Percentiles rank a stretch among this genome's conserved stretches.
phyloP scores from a whole-genome alignment of 1,140 invertebrate species.

The Berghia stephanieae region DNA sequence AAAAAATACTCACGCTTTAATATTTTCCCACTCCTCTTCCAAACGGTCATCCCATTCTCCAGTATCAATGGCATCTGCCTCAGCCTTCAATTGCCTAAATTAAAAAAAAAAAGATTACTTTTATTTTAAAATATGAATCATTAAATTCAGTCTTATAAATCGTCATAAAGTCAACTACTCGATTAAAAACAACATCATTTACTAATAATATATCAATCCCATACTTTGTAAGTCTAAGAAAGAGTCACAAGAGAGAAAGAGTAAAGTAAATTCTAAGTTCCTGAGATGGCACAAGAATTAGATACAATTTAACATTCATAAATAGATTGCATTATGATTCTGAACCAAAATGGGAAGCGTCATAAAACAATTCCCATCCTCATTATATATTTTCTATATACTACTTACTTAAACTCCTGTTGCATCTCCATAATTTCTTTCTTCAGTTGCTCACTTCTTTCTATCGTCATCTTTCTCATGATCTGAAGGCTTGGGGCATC shows the following conservation, averaged over 20 bases:
- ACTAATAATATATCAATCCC: not conserved
- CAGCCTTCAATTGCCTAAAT: slow-evolving; percentile 73
- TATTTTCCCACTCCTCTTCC: slow-evolving; percentile 76
- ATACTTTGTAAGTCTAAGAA: not conserved
- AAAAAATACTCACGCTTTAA: slow-evolving; percentile 72
- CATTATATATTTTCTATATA: no score
- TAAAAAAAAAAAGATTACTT: slow-evolving; percentile 28
- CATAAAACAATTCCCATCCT: not conserved
- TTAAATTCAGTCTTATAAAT: not conserved
- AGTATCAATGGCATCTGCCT: slow-evolving; percentile 71
- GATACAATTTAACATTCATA: not conserved
- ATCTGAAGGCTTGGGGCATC: slow-evolving; percentile 85
- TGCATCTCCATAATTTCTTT: slow-evolving; percentile 76
- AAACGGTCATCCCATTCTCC: slow-evolving; percentile 75
- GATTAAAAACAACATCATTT: not conserved
- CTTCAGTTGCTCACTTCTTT: slow-evolving; percentile 81
- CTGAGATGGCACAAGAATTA: not conserved
- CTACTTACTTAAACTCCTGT: slow-evolving; percentile 72
- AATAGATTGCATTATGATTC: not conserved
- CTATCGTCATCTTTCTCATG: slow-evolving; percentile 79
- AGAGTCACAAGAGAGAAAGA: not conserved
- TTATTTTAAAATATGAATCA: not conserved
- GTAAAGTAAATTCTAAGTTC: not conserved
- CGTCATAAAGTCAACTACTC: not conserved
- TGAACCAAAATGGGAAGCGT: not conserved